Base-by-base conservation (phyloP, 2,797 vertebrate genomes). In the Lerista edwardsae region DNA sequence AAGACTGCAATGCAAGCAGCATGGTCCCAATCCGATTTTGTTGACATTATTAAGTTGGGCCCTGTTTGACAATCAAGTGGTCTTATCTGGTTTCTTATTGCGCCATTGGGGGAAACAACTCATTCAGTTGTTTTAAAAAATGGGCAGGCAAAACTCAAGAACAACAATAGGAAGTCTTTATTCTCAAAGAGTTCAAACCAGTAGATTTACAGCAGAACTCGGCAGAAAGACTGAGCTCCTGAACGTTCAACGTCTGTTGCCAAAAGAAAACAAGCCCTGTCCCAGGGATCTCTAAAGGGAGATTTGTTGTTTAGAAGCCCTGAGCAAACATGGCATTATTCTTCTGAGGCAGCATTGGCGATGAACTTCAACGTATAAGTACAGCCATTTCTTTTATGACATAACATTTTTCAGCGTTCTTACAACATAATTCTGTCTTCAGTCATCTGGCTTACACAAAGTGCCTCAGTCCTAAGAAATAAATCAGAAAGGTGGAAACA, bases 191-290 rank as follows among this genome's bases (percentile, higher is more conserved):
- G 31, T 31, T 80, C 76, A 83, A 77, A 36, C 83, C 47, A 84
- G 69, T 80, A 89, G 80, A 9, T 91, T 78, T 85, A 75, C 77
- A 72, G 82, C 87, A 86, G 83, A 12, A 44, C 0, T 85, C 77
- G 61, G 65, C 84, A 72, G 59, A 87, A 55, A 83, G 36, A 80
- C 82, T 62, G 15, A 5, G 31, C 71, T 47, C n/a, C 61, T 88
- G 73, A 61, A 73, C 0, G 0, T 75, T 79, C 78, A 84, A 0
- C 86, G 84, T 88, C 81, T 84, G 64, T 14, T 86, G 77, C 57
- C 84, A 89, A 86, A 79, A 88, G 82, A 75, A 86, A 47, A 87
- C 84, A 84, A n/a, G 47, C 77, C 68, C 72, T 79, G 8, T 61
- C 67, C 39, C 61, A 87, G 47, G 27, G 25, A 79, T 89, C 84